Percentiles rank a stretch among this genome's conserved stretches.
Conservation (phyloP, 2,888 invertebrate genomes). For the Euspilapteryx auroguttella region DNA sequence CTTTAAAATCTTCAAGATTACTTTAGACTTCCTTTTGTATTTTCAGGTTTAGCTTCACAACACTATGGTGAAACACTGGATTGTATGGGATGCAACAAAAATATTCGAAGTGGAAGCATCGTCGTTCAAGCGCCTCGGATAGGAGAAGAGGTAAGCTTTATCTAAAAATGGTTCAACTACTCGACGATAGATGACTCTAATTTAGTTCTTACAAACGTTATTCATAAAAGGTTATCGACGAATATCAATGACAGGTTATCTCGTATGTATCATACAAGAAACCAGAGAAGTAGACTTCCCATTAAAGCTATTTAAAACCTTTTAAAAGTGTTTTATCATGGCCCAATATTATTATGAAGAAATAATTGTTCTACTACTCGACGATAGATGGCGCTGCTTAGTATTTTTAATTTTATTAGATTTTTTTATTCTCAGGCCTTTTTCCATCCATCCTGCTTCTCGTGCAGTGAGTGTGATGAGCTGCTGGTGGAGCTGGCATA, state of each 20-base stretch:
- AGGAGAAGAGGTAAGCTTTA: conserved; percentile 59
- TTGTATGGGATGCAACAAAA: conserved; percentile 82
- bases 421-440: conserved; percentile 35
- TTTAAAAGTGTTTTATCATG: too few species aligned
- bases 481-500: conserved; percentile 95
- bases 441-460: conserved; percentile 95
- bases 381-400: conserved; percentile 15
- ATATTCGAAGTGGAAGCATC: conserved; percentile 78
- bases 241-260: too few species aligned
- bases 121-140: conserved; percentile 85
- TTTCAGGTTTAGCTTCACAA: conserved; percentile 64
- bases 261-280: too few species aligned
- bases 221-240: too few species aligned
- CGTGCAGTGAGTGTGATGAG: conserved; percentile 86
- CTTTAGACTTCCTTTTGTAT: too few species aligned
- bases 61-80: conserved; percentile 60
- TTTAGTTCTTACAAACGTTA: too few species aligned
- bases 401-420: conserved; percentile 1
- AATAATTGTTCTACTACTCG: conserved; percentile 13
- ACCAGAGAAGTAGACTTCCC: too few species aligned
- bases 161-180: not conserved
- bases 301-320: too few species aligned
- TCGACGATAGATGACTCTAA: conserved; percentile 6
- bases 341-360: too few species aligned
- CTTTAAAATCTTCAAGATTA: too few species aligned